phyloP scores from a whole-genome alignment of 2,888 invertebrate species.

The Noctua pronuba region DNA sequence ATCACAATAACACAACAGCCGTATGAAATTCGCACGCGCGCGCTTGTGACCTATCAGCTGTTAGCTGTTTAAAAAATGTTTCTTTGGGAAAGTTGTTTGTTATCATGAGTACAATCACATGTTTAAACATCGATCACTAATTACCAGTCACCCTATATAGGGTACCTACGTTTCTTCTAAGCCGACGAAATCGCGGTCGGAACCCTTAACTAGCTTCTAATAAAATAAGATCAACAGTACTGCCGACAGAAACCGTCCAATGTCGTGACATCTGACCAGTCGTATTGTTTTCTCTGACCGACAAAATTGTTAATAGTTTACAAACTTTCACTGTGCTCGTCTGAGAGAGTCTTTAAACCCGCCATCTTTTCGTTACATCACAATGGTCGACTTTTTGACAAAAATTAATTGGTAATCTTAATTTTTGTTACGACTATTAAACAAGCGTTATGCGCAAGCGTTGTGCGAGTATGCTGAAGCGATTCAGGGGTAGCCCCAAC shows the following conservation, averaged over 20 bases:
- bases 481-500: too few relatives aligned
- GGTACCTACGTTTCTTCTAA: neutral
- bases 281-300: slow-evolving; percentile 64
- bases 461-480: too few relatives aligned
- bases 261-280: slow-evolving; percentile 64
- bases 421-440: slow-evolving; percentile 57
- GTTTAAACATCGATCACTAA: too few relatives aligned
- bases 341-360: slow-evolving; percentile 21
- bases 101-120: too few relatives aligned
- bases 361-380: slow-evolving; percentile 59
- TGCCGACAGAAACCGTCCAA: slow-evolving; percentile 22
- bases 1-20: too few relatives aligned
- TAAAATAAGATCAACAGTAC: neutral
- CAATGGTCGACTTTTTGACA: slow-evolving; percentile 64
- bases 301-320: slow-evolving; percentile 47
- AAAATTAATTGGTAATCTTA: slow-evolving; percentile 61
- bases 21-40: too few relatives aligned
- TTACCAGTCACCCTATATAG: too few relatives aligned
- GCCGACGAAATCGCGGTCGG: neutral
- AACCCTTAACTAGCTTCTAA: neutral
- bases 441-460: too few relatives aligned
- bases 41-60: too few relatives aligned
- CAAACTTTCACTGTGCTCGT: slow-evolving; percentile 50
- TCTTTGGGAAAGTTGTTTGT: too few relatives aligned
- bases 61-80: too few relatives aligned